A percentile compares a stretch with the other conserved stretches of the same genome.
Evolutionary conservation across 2,888 invertebrate genomes (phyloP).

Genomic region (Teinopalpus imperialis): DNA sequence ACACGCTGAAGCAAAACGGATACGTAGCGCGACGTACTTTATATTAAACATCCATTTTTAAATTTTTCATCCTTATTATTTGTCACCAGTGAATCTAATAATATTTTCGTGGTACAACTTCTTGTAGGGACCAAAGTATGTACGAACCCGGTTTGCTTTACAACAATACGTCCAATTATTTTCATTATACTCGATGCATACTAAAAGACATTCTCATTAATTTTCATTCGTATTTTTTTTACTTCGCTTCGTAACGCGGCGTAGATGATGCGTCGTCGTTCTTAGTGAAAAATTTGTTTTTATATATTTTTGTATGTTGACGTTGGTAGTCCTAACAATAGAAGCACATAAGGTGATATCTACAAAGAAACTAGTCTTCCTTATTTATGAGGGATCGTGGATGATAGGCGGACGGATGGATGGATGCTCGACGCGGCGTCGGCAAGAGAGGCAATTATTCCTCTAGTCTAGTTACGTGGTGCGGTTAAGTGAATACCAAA

Average conservation of each 20-base stretch:
- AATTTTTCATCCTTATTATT: not conserved
- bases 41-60: no score
- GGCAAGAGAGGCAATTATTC: conserved; percentile 78
- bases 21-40: not conserved
- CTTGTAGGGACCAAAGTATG: conserved; percentile 45
- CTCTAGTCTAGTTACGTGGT: conserved; percentile 80
- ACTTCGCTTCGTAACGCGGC: no score
- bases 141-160: conserved; percentile 33
- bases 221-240: conserved; percentile 45
- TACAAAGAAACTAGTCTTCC: conserved; percentile 80
- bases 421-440: conserved; percentile 49
- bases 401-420: conserved; percentile 44
- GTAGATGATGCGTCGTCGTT: conserved; percentile 48
- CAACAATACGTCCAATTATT: conserved; percentile 32
- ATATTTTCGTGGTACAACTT: conserved; percentile 23
- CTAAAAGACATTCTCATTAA: conserved; percentile 63
- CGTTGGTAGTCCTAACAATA: conserved; percentile 64
- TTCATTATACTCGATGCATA: conserved; percentile 43
- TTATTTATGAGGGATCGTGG: conserved; percentile 62
- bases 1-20: no score
- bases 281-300: conserved; percentile 73
- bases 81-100: conserved; percentile 17
- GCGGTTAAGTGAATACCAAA: conserved; percentile 79
- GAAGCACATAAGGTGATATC: conserved; percentile 75
- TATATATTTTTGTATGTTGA: conserved; percentile 72